Base-by-base conservation (phyloP, 2,888 invertebrate species). In the Lutraria lutraria region DNA sequence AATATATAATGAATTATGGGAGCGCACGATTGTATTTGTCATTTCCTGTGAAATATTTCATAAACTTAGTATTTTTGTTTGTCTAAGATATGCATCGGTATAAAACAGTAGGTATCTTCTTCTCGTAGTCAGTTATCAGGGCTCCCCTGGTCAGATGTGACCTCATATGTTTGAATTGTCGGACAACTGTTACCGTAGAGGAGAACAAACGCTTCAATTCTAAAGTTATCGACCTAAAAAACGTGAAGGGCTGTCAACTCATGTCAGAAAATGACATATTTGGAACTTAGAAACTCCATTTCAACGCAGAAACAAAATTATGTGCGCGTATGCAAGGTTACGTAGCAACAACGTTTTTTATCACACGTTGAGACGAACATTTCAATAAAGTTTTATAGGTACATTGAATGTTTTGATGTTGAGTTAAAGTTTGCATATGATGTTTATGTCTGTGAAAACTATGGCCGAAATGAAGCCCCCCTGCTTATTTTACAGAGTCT, bases 1-100 rank as follows among this genome's bases (percentile, higher is more conserved):
- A 76, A 87, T 90, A 81, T 29, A 68, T 85, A 68, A 84, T 90
- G 88, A 90, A 80, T 87, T 90, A 90, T 88, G 86, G 90, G 87
- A 29, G 68, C 54, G 81, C 81, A 72, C 54, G 82, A 2, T 31
- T 63, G n/a, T 43, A 88, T 88, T 63, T 86, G 68, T 86, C 90
- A 88, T 86, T 86, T 84, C 86, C 86, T 90, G 90, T 90, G 88
- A 90, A 88, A 88, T 31, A 68, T 72, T 81, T 79, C 79, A 79
- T 43, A 86, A 54, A 43, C 81, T 60, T 68, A 31, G 76, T 82
- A 54, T 81, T 81, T 60, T 72, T 81, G 83, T 85, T 81, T 88
- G 63, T 81, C 81, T 86, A 52, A 86, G 86, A 81, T 86, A 86
- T 60, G 31, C 63, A 81, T 86, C 86, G 29, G 63, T 54, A 81